Evolutionary conservation across 2,888 invertebrate genomes (phyloP), one percentile per base, ranked within the genome.

Genomic region (Thyatira batis): DNA sequence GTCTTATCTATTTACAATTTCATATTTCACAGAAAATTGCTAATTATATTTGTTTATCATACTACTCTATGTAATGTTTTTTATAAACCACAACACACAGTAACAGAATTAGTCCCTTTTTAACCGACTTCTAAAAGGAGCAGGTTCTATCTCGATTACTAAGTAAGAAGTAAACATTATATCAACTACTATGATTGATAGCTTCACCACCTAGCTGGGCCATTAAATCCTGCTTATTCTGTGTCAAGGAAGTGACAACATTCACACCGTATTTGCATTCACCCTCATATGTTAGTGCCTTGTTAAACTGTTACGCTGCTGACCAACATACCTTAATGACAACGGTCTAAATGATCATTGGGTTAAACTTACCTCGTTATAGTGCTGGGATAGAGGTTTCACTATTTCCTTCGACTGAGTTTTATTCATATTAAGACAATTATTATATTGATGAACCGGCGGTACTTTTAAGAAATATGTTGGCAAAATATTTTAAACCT

Each of bases 291-390:
- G 69, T 79, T 66, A 78, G 60, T 11, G 20, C 55, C 70, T 71
- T 57, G 73, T 76, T 78, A 67, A 71, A 71, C 68, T 59, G 64
- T 60, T 58, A 61, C 62, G 58, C 57, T 50, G 52, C 68, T 71
- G 72, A 63, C 76, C 71, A 65, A 76, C 67, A 69, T 72, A 66
- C 63, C 64, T 64, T 82, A 80, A 83, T 72, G 74, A 75, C 75
- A 61, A 60, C 67, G 60, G 63, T 71, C 76, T 76, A 72, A 78
- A 79, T 71, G 77, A 77, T 80, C 77, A 82, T 83, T 82, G 72
- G 72, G 68, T 58, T 64, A 44, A 61, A 64, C 69, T 61, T 52
- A 63, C 56, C 61, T 61, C 51, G 54, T 64, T 58, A 23, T 23
- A 23, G 23, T 23, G 23, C 3, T 23, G 23, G 23, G 23, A n/a